These are phyloP conservation scores for Nymphalis polychloros DNA, from an alignment of 2,888 invertebrate genomes.

Conservation along the genomic window DNA sequence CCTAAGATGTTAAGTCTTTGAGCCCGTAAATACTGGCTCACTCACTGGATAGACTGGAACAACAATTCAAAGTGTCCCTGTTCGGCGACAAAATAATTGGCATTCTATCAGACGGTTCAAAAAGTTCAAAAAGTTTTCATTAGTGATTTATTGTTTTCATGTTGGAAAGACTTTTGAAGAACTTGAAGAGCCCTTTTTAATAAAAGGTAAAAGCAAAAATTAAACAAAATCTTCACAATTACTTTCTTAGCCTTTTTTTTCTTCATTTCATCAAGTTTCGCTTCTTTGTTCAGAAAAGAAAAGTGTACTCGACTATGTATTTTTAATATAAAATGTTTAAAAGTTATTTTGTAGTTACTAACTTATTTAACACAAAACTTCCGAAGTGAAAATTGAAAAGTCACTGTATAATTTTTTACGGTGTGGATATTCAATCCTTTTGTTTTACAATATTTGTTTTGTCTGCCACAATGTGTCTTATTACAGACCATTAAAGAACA, in stretches of 20 bases:
- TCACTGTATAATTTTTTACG: constrained; percentile 5
- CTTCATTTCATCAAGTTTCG: not conserved
- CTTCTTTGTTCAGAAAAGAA: not conserved
- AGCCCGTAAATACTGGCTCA: too few relatives aligned
- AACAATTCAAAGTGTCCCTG: too few relatives aligned
- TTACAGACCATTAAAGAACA: not conserved
- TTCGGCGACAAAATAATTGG: too few relatives aligned
- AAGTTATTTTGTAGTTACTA: constrained; percentile 6
- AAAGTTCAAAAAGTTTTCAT: too few relatives aligned
- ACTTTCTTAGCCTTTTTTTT: not conserved
- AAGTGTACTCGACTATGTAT: not conserved
- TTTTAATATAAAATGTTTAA: constrained; percentile 1
- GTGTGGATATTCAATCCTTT: not conserved
- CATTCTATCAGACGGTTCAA: too few relatives aligned
- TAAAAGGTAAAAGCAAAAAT: not conserved
- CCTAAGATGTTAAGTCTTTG: too few relatives aligned
- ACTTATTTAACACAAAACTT: constrained; percentile 5
- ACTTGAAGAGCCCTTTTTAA: not conserved
- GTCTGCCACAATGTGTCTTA: not conserved
- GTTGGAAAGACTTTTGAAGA: too few relatives aligned
- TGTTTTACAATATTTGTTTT: not conserved
- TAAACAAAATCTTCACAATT: constrained; percentile 1
- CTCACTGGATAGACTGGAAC: too few relatives aligned
- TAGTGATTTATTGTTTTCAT: too few relatives aligned
- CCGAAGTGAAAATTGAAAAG: constrained; percentile 1